Conservation (phyloP, 2,888 invertebrate genomes). For the Aquatica leii region DNA sequence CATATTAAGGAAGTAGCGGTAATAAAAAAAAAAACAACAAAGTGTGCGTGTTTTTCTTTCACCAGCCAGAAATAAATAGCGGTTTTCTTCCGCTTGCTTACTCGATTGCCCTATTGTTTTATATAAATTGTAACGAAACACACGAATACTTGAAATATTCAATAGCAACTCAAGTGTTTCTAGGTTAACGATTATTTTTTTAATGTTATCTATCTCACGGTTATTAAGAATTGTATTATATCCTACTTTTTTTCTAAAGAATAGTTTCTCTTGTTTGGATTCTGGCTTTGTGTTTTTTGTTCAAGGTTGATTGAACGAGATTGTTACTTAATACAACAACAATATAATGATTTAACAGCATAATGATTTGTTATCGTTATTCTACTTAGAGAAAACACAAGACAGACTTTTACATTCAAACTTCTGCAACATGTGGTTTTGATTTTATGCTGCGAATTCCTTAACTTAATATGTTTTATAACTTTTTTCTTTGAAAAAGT, state of each 20-base stretch:
- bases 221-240: background rate
- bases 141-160: constrained; percentile 28
- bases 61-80: constrained; percentile 25
- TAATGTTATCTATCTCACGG: background rate
- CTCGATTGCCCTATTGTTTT: constrained; percentile 23
- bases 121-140: constrained; percentile 18
- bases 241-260: background rate
- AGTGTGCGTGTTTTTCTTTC: constrained; percentile 19
- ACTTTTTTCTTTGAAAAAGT: too few relatives aligned
- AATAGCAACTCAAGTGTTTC: constrained; percentile 15
- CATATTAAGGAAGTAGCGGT: constrained; percentile 28
- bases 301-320: background rate
- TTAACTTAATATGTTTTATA: too few relatives aligned
- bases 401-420: too few relatives aligned
- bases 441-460: too few relatives aligned
- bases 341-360: too few relatives aligned
- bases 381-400: too few relatives aligned
- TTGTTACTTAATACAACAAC: too few relatives aligned
- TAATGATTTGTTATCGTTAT: too few relatives aligned
- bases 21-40: constrained; percentile 23
- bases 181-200: background rate
- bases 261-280: background rate
- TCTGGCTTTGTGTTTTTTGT: background rate
- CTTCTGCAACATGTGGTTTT: too few relatives aligned
- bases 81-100: constrained; percentile 31